A percentile compares a stretch with the other conserved stretches of the same genome.
Evolutionary conservation across 1,140 invertebrate species (phyloP).

Genomic region (Sitophilus oryzae): DNA sequence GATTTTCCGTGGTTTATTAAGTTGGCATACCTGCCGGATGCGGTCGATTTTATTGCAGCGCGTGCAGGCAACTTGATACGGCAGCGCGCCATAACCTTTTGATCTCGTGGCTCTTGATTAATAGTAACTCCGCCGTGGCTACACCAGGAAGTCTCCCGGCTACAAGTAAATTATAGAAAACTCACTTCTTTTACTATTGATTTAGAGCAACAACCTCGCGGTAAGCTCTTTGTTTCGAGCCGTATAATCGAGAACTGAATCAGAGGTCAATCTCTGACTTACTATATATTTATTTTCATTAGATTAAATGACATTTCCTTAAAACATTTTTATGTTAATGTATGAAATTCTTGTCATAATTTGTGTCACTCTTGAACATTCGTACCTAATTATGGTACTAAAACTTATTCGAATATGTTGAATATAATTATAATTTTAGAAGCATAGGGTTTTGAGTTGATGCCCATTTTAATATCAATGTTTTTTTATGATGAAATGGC

Average conservation of each 20-base stretch:
- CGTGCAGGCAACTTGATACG: slow-evolving; percentile 1
- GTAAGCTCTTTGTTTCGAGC: background rate
- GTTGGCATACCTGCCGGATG: background rate
- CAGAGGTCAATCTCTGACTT: background rate
- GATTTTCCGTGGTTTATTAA: slow-evolving; percentile 1
- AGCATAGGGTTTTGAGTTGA: too few relatives aligned
- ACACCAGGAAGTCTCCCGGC: slow-evolving; percentile 7
- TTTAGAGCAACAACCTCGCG: background rate
- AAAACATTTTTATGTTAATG: background rate
- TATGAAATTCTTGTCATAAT: background rate
- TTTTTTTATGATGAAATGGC: too few relatives aligned
- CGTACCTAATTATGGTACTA: background rate
- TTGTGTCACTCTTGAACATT: background rate
- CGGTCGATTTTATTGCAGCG: background rate
- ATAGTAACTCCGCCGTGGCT: slow-evolving; percentile 2
- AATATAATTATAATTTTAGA: too few relatives aligned
- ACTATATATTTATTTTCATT: background rate
- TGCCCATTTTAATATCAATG: too few relatives aligned
- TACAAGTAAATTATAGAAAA: slow-evolving; percentile 1
- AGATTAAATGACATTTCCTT: background rate
- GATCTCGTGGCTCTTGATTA: slow-evolving; percentile 7
- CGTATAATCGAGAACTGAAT: background rate
- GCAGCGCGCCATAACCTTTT: slow-evolving; percentile 6
- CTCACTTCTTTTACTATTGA: background rate
- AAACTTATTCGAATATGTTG: too few relatives aligned